Conservation (phyloP, 2,888 invertebrate genomes). For the Scotopteryx bipunctaria region DNA sequence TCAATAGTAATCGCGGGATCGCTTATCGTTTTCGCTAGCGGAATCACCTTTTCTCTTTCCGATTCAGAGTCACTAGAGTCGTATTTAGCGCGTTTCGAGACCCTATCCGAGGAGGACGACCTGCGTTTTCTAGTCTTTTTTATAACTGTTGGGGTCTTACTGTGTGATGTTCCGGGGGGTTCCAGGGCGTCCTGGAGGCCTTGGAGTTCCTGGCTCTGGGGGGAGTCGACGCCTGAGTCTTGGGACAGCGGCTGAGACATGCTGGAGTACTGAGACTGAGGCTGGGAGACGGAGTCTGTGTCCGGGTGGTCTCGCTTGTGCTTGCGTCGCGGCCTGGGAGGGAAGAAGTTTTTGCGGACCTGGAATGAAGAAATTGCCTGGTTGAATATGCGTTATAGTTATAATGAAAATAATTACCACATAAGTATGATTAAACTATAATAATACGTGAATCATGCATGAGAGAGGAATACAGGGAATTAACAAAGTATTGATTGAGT, state of each 20-base stretch:
- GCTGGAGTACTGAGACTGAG: conserved; percentile 10
- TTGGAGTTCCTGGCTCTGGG: conserved; percentile 52
- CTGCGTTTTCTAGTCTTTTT: conserved; percentile 22
- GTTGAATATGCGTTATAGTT: neutral
- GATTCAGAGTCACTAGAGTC: conserved; percentile 51
- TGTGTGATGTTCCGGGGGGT: conserved; percentile 6
- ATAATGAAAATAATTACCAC: too few species aligned
- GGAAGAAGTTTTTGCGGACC: conserved; percentile 87
- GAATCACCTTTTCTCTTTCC: conserved; percentile 46
- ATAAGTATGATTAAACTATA: too few species aligned
- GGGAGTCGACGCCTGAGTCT: conserved; percentile 62
- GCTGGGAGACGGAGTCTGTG: conserved; percentile 31
- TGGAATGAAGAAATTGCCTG: conserved; percentile 52
- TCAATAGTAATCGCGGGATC: conserved; percentile 68
- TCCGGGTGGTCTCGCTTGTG: conserved; percentile 47
- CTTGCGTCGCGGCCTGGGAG: conserved; percentile 84
- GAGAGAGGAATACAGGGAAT: too few species aligned
- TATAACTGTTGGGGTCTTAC: conserved; percentile 17
- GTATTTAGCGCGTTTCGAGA: conserved; percentile 53
- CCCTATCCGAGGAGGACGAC: conserved; percentile 36
- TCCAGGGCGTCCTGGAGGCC: conserved; percentile 17
- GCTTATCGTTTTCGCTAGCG: conserved; percentile 68
- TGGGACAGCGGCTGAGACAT: conserved; percentile 47
- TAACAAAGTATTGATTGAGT: too few species aligned
- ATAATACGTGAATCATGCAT: too few species aligned